These are phyloP conservation scores for Erebia palarica DNA, from an alignment of 2,888 invertebrate genomes.

Conservation along the genomic window DNA sequence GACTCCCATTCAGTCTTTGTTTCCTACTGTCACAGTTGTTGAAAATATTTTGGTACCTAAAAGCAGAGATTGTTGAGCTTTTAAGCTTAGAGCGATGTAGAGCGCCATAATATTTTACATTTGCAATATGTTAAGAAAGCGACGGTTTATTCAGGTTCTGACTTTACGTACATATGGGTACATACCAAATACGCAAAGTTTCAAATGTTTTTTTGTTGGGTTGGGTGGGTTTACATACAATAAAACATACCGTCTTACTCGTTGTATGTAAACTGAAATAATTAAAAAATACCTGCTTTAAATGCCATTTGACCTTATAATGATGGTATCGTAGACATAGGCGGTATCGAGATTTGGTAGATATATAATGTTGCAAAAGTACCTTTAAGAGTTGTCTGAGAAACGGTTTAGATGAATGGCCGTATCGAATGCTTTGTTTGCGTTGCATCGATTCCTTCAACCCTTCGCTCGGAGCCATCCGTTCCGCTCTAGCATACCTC, in stretches of 20 bases:
- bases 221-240: too few relatives aligned
- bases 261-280: too few relatives aligned
- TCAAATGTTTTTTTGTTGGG: too few relatives aligned
- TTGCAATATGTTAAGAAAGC: not conserved
- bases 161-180: not conserved
- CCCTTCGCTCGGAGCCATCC: conserved; percentile 73
- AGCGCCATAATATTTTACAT: not conserved
- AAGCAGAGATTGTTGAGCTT: not conserved
- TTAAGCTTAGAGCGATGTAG: not conserved
- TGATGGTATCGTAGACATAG: too few relatives aligned
- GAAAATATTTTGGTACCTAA: not conserved
- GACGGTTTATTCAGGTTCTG: too few relatives aligned
- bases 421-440: conserved; percentile 76
- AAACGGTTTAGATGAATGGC: conserved; percentile 63
- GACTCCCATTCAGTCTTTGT: not conserved
- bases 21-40: not conserved
- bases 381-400: conserved; percentile 43
- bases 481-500: conserved; percentile 78
- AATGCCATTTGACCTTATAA: too few relatives aligned
- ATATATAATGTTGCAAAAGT: not conserved
- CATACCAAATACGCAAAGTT: not conserved
- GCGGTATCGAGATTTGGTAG: not conserved
- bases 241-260: too few relatives aligned
- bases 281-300: too few relatives aligned
- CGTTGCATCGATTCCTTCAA: conserved; percentile 66